These are phyloP conservation scores for Thysanoteuthis rhombus DNA, from an alignment of 2,888 invertebrate genomes.

Conservation along the genomic window DNA sequence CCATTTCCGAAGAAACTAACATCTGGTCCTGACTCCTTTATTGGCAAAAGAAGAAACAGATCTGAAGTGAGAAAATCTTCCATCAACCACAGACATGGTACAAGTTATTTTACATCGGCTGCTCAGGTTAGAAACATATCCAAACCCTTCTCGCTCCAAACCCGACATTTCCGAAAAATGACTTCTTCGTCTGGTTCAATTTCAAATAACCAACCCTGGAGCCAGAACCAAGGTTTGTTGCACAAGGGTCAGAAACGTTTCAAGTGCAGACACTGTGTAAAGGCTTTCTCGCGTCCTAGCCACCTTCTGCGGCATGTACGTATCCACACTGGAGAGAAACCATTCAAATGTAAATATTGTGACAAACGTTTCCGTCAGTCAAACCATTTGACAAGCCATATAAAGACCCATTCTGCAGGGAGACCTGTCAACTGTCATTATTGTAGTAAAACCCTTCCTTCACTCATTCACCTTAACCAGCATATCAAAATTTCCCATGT, in stretches of 20 bases:
- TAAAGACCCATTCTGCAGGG: neutral
- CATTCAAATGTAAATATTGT: conserved; percentile 27
- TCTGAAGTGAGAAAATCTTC: neutral
- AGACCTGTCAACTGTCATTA: neutral
- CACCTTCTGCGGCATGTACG: conserved; percentile 17
- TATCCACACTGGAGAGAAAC: conserved; percentile 24
- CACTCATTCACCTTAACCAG: neutral
- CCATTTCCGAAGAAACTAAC: neutral
- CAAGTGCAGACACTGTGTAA: neutral
- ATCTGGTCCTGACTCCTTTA: neutral
- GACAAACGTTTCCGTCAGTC: conserved; percentile 1
- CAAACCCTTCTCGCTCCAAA: neutral
- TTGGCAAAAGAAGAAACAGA: neutral
- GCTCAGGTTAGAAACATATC: neutral
- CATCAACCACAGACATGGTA: neutral
- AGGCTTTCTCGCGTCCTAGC: conserved; percentile 13
- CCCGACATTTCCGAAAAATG: neutral
- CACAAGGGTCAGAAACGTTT: conserved; percentile 12
- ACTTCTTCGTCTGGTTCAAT: neutral
- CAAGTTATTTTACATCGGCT: neutral
- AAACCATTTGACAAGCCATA: neutral
- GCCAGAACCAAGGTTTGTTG: neutral
- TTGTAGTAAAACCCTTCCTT: neutral
- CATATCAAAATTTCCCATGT: neutral
- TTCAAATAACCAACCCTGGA: neutral